phyloP scores from a whole-genome alignment of 2,113 vertebrate species.

The Pseudolaguvia tuberculata region DNA sequence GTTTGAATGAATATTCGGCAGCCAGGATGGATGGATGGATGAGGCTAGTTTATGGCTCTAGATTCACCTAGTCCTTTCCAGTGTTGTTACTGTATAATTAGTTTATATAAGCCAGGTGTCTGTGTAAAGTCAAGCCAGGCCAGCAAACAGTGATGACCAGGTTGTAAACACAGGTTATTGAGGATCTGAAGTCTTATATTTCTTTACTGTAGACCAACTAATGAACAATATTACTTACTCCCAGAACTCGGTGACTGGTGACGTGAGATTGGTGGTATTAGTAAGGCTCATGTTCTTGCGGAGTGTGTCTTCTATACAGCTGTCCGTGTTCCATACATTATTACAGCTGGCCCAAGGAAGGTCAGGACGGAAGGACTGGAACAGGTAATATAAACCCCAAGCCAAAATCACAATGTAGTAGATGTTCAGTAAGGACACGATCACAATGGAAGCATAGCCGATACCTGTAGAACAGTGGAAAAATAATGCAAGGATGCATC shows the following conservation, averaged over 20 bases:
- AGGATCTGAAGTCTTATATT: not conserved
- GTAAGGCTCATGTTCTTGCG: slow-evolving; percentile 82
- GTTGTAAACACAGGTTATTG: slow-evolving; percentile 25
- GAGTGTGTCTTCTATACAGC: slow-evolving; percentile 87
- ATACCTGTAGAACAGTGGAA: slow-evolving; percentile 75
- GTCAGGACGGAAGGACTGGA: slow-evolving; percentile 90
- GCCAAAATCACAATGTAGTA: slow-evolving; percentile 99
- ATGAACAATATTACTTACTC: slow-evolving; percentile 75
- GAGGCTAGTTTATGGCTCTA: slow-evolving; percentile 32
- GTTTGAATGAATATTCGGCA: slow-evolving; percentile 8
- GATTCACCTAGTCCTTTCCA: slow-evolving; percentile 29
- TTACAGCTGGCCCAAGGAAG: slow-evolving; percentile 94
- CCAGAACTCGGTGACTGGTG: slow-evolving; percentile 97
- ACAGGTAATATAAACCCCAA: slow-evolving; percentile 95
- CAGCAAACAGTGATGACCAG: not conserved
- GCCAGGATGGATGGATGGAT: not conserved
- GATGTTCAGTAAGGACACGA: slow-evolving; percentile 93
- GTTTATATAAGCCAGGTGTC: slow-evolving; percentile 18
- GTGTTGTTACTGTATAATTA: slow-evolving; percentile 26
- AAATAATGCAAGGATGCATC: not conserved
- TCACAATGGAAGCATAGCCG: slow-evolving; percentile 96
- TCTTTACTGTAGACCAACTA: not conserved
- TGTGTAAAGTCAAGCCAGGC: not conserved
- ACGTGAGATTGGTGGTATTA: slow-evolving; percentile 83
- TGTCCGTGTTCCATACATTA: slow-evolving; percentile 85